Conservation (phyloP, 2,797 vertebrate genomes). For the Eptatretus atami region DNA sequence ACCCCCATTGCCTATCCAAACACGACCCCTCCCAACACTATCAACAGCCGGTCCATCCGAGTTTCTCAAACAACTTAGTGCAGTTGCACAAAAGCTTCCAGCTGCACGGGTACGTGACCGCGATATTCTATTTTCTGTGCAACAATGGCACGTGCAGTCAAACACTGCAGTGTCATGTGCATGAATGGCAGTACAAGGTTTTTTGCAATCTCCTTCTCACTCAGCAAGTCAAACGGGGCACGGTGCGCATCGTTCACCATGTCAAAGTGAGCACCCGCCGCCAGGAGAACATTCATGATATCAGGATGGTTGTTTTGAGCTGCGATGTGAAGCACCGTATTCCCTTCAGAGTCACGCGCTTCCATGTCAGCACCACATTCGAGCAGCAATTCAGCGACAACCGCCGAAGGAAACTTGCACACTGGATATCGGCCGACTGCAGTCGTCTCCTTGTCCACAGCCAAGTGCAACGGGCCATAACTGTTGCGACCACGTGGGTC, state of each 20-base stretch:
- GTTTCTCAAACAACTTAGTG: conserved; percentile 17
- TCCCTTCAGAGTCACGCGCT: conserved; percentile 58
- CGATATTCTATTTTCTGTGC: conserved; percentile 42
- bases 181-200: conserved; percentile 94
- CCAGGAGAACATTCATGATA: conserved; percentile 92
- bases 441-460: conserved; percentile 76
- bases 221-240: conserved; percentile 72
- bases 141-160: conserved; percentile 64
- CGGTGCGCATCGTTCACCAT: conserved; percentile 64
- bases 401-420: conserved; percentile 86
- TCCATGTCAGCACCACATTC: conserved; percentile 84
- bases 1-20: too few species aligned
- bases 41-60: not conserved
- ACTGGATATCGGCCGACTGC: conserved; percentile 89
- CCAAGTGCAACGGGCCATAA: conserved; percentile 77
- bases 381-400: conserved; percentile 58
- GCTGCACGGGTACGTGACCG: conserved; percentile 70
- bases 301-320: conserved; percentile 83
- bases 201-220: conserved; percentile 74
- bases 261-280: conserved; percentile 79
- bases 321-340: conserved; percentile 76
- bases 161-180: conserved; percentile 89
- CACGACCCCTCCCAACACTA: too few species aligned
- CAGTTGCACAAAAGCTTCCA: conserved; percentile 73
- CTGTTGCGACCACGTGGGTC: conserved; percentile 74